Percentiles rank a stretch among this genome's conserved stretches.
phyloP scores from a whole-genome alignment of 2,888 invertebrate species.

The Sphinx pinastri region DNA sequence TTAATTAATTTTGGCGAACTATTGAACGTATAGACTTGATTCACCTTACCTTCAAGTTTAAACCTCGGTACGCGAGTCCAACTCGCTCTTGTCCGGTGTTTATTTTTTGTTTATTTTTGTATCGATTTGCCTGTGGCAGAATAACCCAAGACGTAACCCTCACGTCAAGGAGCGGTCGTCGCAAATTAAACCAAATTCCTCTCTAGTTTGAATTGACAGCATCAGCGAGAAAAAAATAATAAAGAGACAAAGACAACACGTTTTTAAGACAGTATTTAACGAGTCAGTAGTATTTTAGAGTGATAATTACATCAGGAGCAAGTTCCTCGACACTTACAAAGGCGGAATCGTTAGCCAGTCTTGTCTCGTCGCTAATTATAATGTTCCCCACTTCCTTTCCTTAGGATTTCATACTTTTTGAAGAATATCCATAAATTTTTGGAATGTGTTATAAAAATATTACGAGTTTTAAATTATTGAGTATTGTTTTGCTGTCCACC shows the following conservation, averaged over 20 bases:
- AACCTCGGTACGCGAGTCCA: too few species aligned
- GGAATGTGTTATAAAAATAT: neutral
- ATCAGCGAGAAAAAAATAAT: neutral
- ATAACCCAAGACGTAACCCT: too few species aligned
- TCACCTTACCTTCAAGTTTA: too few species aligned
- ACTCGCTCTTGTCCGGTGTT: too few species aligned
- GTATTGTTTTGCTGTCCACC: too few species aligned
- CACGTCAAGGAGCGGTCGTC: too few species aligned
- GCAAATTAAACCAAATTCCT: too few species aligned
- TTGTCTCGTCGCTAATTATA: constrained; percentile 17
- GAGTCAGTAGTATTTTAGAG: neutral
- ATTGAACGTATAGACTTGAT: too few species aligned
- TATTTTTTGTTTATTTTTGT: too few species aligned
- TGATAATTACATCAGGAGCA: constrained; percentile 3
- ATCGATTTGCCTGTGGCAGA: too few species aligned
- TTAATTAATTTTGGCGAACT: too few species aligned
- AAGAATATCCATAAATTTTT: neutral
- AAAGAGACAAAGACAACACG: neutral
- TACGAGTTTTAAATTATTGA: too few species aligned
- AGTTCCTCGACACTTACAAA: constrained; percentile 3
- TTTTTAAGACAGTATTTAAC: neutral
- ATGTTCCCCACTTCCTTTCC: neutral
- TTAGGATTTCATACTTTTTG: neutral
- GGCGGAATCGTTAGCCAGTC: constrained; percentile 18
- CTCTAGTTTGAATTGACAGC: neutral